phyloP scores from a whole-genome alignment of 2,888 invertebrate genomes.

The Macropis europaea region DNA sequence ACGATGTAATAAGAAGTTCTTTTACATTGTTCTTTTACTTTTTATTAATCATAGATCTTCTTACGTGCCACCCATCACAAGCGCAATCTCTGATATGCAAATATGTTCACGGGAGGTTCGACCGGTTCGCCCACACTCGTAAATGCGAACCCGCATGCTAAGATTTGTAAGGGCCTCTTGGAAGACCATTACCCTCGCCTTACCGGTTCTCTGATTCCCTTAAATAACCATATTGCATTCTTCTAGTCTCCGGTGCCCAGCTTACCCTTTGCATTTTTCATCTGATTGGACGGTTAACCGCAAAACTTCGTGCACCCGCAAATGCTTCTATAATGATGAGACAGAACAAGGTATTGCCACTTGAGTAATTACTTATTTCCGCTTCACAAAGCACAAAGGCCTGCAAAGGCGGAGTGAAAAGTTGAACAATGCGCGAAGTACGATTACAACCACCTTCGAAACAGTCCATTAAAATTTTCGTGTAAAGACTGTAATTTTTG shows the following conservation, averaged over 20 bases:
- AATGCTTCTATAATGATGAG: neutral
- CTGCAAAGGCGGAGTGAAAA: neutral
- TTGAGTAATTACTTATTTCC: neutral
- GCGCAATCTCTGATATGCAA: slow-evolving; percentile 4
- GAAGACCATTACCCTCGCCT: slow-evolving; percentile 1
- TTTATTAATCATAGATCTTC: too few relatives aligned
- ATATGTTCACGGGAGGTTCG: neutral
- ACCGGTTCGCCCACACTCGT: slow-evolving; percentile 1
- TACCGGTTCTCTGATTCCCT: slow-evolving; percentile 5
- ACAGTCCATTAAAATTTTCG: too few relatives aligned
- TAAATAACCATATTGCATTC: neutral
- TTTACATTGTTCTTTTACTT: too few relatives aligned
- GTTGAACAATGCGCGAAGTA: neutral
- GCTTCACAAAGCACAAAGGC: too few relatives aligned
- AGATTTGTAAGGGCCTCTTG: slow-evolving; percentile 1
- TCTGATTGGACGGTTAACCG: neutral
- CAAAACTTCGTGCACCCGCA: neutral
- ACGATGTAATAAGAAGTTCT: too few relatives aligned
- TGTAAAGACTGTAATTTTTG: too few relatives aligned
- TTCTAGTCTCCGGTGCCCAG: neutral
- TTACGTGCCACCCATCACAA: too few relatives aligned
- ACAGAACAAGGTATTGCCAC: neutral
- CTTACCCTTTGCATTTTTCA: neutral
- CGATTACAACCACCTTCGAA: too few relatives aligned
- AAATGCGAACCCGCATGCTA: neutral